Conservation (phyloP, 2,797 vertebrate species). For the Ceryle rudis region DNA sequence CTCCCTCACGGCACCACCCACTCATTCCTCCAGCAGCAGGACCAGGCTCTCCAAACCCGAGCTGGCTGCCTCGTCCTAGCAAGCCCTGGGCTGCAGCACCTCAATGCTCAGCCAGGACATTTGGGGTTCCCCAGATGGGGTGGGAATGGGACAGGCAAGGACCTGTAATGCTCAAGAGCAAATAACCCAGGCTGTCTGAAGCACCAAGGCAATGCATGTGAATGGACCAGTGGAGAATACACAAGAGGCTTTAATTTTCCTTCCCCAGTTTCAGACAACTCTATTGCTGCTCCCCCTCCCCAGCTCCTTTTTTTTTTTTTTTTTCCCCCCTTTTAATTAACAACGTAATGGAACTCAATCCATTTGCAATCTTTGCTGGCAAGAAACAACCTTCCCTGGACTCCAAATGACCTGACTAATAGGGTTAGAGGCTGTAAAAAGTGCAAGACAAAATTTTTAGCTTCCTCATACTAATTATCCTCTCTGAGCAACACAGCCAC, state of each 20-base stretch:
- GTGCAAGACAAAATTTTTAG: conserved; percentile 3
- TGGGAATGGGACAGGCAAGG: neutral
- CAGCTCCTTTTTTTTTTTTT: neutral
- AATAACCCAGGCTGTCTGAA: rapidly evolving
- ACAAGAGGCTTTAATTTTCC: neutral
- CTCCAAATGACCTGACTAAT: conserved; percentile 62
- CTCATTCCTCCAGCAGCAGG: rapidly evolving
- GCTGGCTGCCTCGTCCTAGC: neutral
- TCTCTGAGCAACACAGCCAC: neutral
- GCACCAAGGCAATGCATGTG: neutral
- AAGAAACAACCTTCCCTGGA: conserved; percentile 62
- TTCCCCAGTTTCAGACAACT: neutral
- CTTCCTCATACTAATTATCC: conserved; percentile 59
- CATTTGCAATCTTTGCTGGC: conserved; percentile 59
- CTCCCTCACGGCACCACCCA: neutral
- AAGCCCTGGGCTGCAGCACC: neutral
- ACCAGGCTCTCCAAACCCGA: neutral
- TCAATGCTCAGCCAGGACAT: neutral
- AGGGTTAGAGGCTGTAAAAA: conserved; percentile 69
- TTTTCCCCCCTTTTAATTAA: conserved; percentile 68
- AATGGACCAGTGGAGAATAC: neutral
- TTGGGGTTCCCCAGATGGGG: rapidly evolving
- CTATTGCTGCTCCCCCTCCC: neutral
- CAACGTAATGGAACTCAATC: conserved; percentile 68
- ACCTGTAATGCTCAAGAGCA: neutral